phyloP scores from a whole-genome alignment of 2,113 vertebrate species.

The Notarius quadriscutis region DNA sequence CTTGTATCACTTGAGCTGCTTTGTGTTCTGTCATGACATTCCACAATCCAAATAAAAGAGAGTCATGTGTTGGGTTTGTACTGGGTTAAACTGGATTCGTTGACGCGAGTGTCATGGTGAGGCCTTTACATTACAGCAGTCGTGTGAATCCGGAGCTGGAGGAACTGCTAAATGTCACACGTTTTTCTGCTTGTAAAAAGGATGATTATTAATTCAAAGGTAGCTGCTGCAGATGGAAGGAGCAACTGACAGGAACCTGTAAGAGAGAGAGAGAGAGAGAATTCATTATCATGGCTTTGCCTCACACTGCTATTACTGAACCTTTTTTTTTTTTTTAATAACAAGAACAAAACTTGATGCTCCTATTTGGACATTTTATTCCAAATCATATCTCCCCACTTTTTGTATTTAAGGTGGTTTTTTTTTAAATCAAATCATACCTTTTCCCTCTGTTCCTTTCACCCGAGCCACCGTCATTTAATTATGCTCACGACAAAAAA shows the following conservation, averaged over 20 bases:
- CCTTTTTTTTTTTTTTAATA: neutral
- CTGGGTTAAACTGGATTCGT: neutral
- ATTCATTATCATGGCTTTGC: neutral
- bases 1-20: neutral
- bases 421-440: neutral
- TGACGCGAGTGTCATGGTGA: neutral
- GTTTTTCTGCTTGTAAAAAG: slow-evolving; percentile 1
- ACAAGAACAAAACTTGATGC: neutral
- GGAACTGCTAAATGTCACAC: neutral
- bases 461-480: neutral
- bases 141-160: neutral
- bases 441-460: neutral
- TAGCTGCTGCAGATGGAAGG: slow-evolving; percentile 22
- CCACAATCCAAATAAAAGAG: neutral
- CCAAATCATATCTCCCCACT: neutral
- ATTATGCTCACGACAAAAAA: neutral
- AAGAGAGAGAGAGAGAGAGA: neutral
- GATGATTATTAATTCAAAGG: slow-evolving; percentile 30
- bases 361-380: neutral
- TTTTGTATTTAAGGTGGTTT: neutral
- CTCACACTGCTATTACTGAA: neutral
- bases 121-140: neutral
- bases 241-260: slow-evolving; percentile 1
- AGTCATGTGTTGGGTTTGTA: neutral
- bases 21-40: too few species aligned